Percentiles rank a stretch among this genome's conserved stretches.
phyloP scores from a whole-genome alignment of 2,888 invertebrate genomes.

The Drosophila atroscutellata region DNA sequence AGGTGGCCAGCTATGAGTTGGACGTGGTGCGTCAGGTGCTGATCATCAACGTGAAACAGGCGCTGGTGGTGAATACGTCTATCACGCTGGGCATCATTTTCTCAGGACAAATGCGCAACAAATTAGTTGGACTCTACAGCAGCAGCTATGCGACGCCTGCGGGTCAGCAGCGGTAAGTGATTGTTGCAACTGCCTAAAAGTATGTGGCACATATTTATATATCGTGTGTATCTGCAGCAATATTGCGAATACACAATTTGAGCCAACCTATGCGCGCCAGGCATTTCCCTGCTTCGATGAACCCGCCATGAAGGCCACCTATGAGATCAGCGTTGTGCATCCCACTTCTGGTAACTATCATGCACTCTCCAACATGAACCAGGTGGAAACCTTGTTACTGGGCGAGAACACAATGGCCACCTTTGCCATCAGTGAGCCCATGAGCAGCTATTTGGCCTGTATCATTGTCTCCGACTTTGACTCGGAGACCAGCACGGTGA shows the following conservation, averaged over 20 bases:
- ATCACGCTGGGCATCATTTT: slow-evolving; percentile 87
- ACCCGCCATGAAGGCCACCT: slow-evolving; percentile 94
- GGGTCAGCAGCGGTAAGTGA: slow-evolving; percentile 85
- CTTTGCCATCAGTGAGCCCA: slow-evolving; percentile 93
- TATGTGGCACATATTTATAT: slow-evolving; percentile 35
- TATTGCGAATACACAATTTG: slow-evolving; percentile 96
- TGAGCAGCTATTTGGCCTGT: slow-evolving; percentile 97
- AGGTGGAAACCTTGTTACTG: slow-evolving; percentile 41
- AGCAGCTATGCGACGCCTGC: slow-evolving; percentile 87
- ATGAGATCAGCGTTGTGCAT: slow-evolving; percentile 90
- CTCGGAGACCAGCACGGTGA: slow-evolving; percentile 85
- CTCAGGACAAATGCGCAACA: slow-evolving; percentile 88
- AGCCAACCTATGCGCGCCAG: slow-evolving; percentile 96
- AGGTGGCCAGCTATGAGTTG: slow-evolving; percentile 47
- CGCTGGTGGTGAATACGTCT: slow-evolving; percentile 73
- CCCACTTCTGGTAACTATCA: slow-evolving; percentile 88
- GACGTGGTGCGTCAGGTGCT: slow-evolving; percentile 72
- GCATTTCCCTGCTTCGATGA: slow-evolving; percentile 98
- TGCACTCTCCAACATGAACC: slow-evolving; percentile 89
- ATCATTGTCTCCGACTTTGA: slow-evolving; percentile 96
- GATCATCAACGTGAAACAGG: slow-evolving; percentile 62
- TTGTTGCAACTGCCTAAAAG: slow-evolving; percentile 30
- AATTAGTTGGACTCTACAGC: slow-evolving; percentile 90
- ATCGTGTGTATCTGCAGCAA: slow-evolving; percentile 86
- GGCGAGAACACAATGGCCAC: slow-evolving; percentile 87